Evolutionary conservation across 2,888 invertebrate species (phyloP).

Genomic region (Polia nebulosa): DNA sequence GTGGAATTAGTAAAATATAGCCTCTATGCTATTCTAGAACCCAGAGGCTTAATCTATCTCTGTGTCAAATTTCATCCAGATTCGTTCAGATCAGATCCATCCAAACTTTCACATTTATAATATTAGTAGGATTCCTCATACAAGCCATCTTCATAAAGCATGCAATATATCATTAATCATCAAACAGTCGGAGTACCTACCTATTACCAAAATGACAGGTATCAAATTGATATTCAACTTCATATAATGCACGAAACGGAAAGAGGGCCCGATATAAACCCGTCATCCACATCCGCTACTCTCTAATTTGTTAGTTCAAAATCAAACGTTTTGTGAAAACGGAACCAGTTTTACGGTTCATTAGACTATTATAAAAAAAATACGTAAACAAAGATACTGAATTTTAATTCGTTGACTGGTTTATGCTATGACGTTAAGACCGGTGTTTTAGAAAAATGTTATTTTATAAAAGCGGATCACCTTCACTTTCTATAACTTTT

Average conservation of each 20-base stretch:
- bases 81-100: too few relatives aligned
- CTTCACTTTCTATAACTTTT: constrained; percentile 40
- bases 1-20: too few relatives aligned
- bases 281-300: constrained; percentile 63
- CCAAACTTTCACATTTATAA: too few relatives aligned
- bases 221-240: constrained; percentile 49
- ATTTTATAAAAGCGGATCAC: constrained; percentile 5
- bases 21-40: too few relatives aligned
- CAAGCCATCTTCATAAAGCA: not conserved
- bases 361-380: constrained; percentile 77
- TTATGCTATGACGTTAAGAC: constrained; percentile 33
- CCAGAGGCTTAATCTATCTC: too few relatives aligned
- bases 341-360: constrained; percentile 84
- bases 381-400: constrained; percentile 71
- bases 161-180: not conserved
- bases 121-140: not conserved
- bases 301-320: constrained; percentile 69
- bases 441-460: constrained; percentile 22
- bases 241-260: constrained; percentile 46
- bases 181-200: not conserved
- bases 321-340: constrained; percentile 72
- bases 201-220: constrained; percentile 4
- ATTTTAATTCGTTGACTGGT: constrained; percentile 68
- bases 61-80: too few relatives aligned
- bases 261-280: constrained; percentile 44